These are phyloP conservation scores for Platycercus adscitus DNA, from an alignment of 2,113 vertebrate species.

Conservation along the genomic window DNA sequence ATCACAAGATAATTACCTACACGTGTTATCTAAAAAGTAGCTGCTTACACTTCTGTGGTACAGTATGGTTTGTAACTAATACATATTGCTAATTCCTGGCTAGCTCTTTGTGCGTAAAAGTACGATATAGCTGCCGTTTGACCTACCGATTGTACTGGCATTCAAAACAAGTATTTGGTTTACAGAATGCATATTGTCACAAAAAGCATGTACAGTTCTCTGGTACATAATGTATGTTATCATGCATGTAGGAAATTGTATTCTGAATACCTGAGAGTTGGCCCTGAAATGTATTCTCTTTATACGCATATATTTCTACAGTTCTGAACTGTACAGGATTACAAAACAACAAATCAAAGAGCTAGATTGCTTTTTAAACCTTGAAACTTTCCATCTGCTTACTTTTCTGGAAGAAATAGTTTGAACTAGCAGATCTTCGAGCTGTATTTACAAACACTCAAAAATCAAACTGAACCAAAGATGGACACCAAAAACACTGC, in stretches of 20 bases:
- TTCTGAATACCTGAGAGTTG: constrained; percentile 64
- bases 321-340: background rate
- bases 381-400: background rate
- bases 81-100: background rate
- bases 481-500: background rate
- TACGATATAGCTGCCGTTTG: constrained; percentile 60
- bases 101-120: constrained; percentile 45
- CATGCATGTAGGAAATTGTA: background rate
- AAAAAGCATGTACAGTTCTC: background rate
- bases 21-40: constrained; percentile 55
- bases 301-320: background rate
- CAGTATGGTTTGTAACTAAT: constrained; percentile 19
- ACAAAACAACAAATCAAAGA: background rate
- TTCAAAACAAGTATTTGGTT: constrained; percentile 54
- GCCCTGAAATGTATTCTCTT: background rate
- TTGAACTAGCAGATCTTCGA: background rate
- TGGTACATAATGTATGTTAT: background rate
- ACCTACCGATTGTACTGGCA: constrained; percentile 18
- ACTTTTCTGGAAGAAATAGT: background rate
- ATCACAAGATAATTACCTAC: constrained; percentile 77
- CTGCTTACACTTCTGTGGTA: constrained; percentile 49
- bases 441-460: background rate
- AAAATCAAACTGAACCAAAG: background rate
- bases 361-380: background rate
- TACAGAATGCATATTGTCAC: background rate